A percentile compares a stretch with the other conserved stretches of the same genome.
phyloP scores from a whole-genome alignment of 2,888 invertebrate genomes.

The Cephus sareptanus region DNA sequence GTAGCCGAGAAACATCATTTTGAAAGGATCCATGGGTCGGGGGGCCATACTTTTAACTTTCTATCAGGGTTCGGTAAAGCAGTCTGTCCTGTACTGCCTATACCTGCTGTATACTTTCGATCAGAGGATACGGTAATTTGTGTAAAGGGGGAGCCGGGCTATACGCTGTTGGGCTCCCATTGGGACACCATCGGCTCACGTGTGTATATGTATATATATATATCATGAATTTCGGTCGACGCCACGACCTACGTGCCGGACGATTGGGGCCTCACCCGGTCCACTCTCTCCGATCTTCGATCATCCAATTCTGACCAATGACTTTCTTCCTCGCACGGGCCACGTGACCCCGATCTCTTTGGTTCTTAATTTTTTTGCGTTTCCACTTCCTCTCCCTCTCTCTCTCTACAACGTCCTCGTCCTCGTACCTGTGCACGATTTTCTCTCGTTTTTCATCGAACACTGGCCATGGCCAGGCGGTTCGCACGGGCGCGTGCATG shows the following conservation, averaged over 20 bases:
- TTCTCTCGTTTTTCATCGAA: too few species aligned
- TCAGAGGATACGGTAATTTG: background rate
- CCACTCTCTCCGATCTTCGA: constrained; percentile 49
- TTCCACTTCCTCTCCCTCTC: constrained; percentile 4
- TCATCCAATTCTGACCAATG: constrained; percentile 26
- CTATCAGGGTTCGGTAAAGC: background rate
- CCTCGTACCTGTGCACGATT: background rate
- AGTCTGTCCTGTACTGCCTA: background rate
- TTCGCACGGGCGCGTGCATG: background rate
- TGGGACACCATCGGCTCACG: background rate
- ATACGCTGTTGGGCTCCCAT: background rate
- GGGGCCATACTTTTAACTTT: background rate
- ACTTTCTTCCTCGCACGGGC: constrained; percentile 51
- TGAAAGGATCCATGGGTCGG: background rate
- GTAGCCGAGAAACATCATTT: background rate
- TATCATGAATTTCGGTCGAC: constrained; percentile 41
- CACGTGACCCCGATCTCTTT: constrained; percentile 37
- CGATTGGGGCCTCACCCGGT: constrained; percentile 27
- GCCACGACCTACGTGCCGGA: constrained; percentile 24
- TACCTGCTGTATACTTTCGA: background rate
- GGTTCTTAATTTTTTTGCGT: background rate
- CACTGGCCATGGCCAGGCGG: too few species aligned
- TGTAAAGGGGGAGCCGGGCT: background rate
- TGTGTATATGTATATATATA: background rate
- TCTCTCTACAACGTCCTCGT: constrained; percentile 12